A percentile compares a stretch with the other conserved stretches of the same genome.
Conservation (phyloP, 2,888 invertebrate genomes). For the Cataglyphis albicans region DNA sequence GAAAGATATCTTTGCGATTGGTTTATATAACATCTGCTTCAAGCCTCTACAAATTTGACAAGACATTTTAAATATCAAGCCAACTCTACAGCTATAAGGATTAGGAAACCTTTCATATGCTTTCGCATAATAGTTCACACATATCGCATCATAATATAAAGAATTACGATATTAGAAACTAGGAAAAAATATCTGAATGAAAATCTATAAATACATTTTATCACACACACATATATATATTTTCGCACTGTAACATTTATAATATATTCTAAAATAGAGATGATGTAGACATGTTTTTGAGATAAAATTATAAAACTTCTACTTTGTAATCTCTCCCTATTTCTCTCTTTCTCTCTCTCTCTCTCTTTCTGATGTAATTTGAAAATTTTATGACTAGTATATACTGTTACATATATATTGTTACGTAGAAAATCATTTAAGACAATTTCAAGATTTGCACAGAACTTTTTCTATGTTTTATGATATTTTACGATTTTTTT, state of each 20-base stretch:
- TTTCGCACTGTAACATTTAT: neutral
- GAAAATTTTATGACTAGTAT: too few species aligned
- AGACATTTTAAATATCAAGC: neutral
- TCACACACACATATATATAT: neutral
- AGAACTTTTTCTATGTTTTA: neutral
- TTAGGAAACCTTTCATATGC: neutral
- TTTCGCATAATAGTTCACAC: conserved; percentile 1
- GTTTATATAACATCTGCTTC: neutral
- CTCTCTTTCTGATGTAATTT: too few species aligned
- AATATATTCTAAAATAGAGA: neutral
- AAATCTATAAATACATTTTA: neutral
- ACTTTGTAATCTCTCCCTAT: too few species aligned
- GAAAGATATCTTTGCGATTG: neutral
- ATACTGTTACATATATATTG: too few species aligned
- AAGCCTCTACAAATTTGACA: neutral
- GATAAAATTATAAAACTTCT: too few species aligned
- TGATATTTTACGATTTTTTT: neutral
- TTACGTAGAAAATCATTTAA: neutral
- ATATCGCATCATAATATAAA: neutral
- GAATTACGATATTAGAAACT: neutral
- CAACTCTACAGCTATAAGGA: neutral
- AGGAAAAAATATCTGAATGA: neutral
- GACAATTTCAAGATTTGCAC: neutral
- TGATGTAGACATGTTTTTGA: too few species aligned
- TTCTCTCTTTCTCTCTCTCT: too few species aligned